phyloP scores from a whole-genome alignment of 1,140 invertebrate species.

The Sarcophaga peregrina region DNA sequence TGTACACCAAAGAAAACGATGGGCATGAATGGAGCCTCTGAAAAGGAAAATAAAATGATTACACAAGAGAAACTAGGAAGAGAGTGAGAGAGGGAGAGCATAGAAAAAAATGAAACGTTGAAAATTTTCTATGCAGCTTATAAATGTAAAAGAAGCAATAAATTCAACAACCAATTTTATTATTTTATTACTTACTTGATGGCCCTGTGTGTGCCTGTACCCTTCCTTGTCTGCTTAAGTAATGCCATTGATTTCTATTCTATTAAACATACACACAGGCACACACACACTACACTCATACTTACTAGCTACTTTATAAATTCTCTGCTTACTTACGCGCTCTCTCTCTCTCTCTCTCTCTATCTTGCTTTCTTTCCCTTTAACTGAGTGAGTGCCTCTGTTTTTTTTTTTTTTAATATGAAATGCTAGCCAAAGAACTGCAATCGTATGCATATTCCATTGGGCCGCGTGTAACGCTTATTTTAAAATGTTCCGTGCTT shows the following conservation, averaged over 20 bases:
- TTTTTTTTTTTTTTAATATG: no score
- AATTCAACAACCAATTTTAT: conserved; percentile 38
- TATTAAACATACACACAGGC: background rate
- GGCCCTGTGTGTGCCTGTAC: background rate
- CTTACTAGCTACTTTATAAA: background rate
- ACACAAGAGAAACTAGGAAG: background rate
- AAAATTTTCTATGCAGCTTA: conserved; percentile 31
- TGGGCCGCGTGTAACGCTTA: no score
- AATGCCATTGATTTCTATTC: no score
- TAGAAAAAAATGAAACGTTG: background rate
- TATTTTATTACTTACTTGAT: conserved; percentile 21
- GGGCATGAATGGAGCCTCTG: no score
- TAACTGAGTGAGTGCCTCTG: no score
- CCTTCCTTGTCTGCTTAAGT: background rate
- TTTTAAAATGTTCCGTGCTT: no score
- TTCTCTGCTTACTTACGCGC: no score
- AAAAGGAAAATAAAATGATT: background rate
- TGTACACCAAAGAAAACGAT: no score
- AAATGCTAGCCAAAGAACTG: no score
- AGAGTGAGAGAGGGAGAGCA: background rate
- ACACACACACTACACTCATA: background rate
- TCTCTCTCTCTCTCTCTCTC: no score
- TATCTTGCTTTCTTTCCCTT: no score
- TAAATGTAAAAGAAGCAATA: conserved; percentile 30
- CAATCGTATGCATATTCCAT: no score